These are phyloP conservation scores for Bostrychus sinensis DNA, from an alignment of 2,113 vertebrate species.

Conservation along the genomic window DNA sequence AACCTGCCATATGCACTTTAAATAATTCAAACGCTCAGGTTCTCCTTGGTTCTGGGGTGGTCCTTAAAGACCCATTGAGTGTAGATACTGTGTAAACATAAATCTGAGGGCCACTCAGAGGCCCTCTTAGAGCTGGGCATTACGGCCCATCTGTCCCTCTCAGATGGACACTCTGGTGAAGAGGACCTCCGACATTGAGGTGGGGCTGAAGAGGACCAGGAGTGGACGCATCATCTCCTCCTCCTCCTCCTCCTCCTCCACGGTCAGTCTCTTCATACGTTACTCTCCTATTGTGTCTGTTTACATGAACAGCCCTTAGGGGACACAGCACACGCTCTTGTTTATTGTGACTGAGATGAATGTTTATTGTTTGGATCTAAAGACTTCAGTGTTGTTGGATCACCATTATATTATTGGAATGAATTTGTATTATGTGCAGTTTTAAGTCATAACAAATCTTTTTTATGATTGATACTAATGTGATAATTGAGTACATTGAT, in stretches of 20 bases:
- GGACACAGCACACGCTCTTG: conserved; percentile 34
- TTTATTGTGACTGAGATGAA: neutral
- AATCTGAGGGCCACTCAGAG: neutral
- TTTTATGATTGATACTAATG: no score
- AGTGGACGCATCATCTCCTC: conserved; percentile 79
- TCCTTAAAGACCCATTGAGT: neutral
- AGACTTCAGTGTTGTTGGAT: no score
- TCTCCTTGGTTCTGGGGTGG: neutral
- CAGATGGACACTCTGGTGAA: conserved; percentile 79
- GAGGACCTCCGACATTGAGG: conserved; percentile 77
- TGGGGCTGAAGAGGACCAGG: conserved; percentile 83
- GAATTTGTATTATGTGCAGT: no score
- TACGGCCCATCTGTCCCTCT: conserved; percentile 44
- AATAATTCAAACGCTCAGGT: neutral
- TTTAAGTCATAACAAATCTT: no score
- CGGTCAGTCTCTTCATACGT: conserved; percentile 48
- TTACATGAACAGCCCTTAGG: conserved; percentile 5
- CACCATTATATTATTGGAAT: no score
- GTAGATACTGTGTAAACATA: conserved; percentile 9
- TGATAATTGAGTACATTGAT: no score
- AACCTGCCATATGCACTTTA: no score
- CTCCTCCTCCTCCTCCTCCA: conserved; percentile 24
- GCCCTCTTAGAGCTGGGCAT: neutral
- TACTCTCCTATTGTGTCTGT: conserved; percentile 17
- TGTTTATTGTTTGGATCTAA: no score